phyloP scores from a whole-genome alignment of 1,140 invertebrate genomes.

The Bombus confusus region DNA sequence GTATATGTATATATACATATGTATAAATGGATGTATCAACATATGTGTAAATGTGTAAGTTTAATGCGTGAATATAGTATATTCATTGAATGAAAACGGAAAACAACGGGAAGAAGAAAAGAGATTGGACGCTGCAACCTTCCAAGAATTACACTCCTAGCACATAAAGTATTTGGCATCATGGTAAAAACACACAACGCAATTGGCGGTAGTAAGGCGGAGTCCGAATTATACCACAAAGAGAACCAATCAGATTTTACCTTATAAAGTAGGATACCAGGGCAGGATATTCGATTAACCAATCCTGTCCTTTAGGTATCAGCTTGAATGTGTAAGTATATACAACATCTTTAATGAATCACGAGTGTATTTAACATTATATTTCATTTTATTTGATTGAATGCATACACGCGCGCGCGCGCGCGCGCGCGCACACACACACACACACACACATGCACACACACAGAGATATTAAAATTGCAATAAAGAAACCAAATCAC shows the following conservation, averaged over 20 bases:
- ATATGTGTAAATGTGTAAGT: background rate
- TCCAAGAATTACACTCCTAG: conserved; percentile 60
- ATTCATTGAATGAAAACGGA: conserved; percentile 22
- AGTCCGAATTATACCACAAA: conserved; percentile 81
- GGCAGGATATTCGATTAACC: conserved; percentile 84
- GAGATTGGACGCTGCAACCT: conserved; percentile 47
- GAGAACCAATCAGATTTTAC: conserved; percentile 86
- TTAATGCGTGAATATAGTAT: conserved; percentile 10
- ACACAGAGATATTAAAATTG: background rate
- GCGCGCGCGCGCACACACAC: too few species aligned
- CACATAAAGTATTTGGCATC: conserved; percentile 75
- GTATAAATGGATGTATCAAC: background rate
- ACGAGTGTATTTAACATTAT: conserved; percentile 12
- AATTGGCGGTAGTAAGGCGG: conserved; percentile 80
- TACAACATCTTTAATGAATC: conserved; percentile 40
- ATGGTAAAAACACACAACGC: conserved; percentile 76
- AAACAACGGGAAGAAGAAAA: conserved; percentile 16
- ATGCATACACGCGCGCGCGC: background rate
- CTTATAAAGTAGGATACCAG: conserved; percentile 84
- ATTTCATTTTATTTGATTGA: conserved; percentile 14
- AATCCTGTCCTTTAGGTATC: conserved; percentile 82
- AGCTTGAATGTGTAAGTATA: conserved; percentile 60
- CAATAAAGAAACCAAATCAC: background rate
- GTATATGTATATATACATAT: too few species aligned
- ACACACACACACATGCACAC: background rate